phyloP scores from a whole-genome alignment of 1,140 invertebrate species.

The Apolygus lucorum region DNA sequence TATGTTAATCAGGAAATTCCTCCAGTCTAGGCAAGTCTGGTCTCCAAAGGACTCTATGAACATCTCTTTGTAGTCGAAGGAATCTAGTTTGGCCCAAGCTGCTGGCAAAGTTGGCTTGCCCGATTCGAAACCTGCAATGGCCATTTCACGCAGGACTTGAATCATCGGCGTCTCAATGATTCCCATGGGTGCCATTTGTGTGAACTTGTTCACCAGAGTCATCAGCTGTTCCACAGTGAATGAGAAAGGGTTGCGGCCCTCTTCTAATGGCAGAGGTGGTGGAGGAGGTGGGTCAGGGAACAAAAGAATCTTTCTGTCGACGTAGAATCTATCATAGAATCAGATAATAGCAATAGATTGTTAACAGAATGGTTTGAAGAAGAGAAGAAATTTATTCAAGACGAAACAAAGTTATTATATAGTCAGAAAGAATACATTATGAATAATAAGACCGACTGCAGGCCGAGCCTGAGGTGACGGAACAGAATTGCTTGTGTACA shows the following conservation, averaged over 20 bases:
- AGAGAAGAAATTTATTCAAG: no score
- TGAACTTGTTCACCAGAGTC: conserved; percentile 43
- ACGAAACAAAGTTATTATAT: no score
- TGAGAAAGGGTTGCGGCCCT: conserved; percentile 35
- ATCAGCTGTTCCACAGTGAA: conserved; percentile 46
- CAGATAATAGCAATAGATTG: no score
- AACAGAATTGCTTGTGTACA: no score
- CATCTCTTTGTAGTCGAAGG: conserved; percentile 42
- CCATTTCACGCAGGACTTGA: conserved; percentile 31
- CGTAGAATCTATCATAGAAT: conserved; percentile 36
- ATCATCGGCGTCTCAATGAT: conserved; percentile 34
- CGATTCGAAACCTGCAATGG: conserved; percentile 42
- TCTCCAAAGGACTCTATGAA: conserved; percentile 44
- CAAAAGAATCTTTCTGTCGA: conserved; percentile 34
- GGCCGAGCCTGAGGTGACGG: no score
- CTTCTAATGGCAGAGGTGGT: conserved; percentile 24
- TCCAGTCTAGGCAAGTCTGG: conserved; percentile 47
- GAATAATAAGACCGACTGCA: no score
- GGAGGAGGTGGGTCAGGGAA: conserved; percentile 22
- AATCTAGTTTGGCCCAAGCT: conserved; percentile 44
- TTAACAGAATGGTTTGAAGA: no score
- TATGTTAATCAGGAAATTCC: conserved; percentile 51
- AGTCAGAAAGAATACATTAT: no score
- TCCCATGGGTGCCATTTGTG: conserved; percentile 45
- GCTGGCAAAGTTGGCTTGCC: conserved; percentile 42